A percentile compares a stretch with the other conserved stretches of the same genome.
phyloP scores from a whole-genome alignment of 2,888 invertebrate species.

The Thymelicus acteon region DNA sequence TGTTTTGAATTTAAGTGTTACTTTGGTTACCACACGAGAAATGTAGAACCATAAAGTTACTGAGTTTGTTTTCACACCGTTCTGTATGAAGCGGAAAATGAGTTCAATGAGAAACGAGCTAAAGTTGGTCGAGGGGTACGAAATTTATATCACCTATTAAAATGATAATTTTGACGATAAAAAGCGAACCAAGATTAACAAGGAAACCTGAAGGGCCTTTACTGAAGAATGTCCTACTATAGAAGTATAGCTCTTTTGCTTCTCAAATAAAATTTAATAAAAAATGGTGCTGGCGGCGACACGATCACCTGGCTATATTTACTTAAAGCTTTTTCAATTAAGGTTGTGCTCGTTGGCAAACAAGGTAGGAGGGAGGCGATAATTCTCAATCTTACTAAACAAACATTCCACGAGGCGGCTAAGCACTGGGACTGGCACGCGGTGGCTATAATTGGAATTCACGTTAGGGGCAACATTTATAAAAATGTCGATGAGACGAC shows the following conservation, averaged over 20 bases:
- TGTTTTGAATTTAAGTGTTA: too few species aligned
- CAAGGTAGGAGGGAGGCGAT: constrained; percentile 34
- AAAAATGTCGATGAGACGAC: neutral
- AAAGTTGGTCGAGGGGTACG: too few species aligned
- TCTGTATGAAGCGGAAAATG: too few species aligned
- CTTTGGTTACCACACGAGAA: too few species aligned
- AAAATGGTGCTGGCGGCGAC: neutral
- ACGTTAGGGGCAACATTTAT: neutral
- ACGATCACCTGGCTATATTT: neutral
- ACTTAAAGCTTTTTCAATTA: constrained; percentile 7
- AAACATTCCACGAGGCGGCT: constrained; percentile 12
- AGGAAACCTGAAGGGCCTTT: neutral
- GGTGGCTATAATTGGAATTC: constrained; percentile 5
- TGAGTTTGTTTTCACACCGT: too few species aligned
- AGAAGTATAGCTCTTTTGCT: neutral
- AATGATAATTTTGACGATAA: neutral
- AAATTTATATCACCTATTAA: too few species aligned
- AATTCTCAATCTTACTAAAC: constrained; percentile 42
- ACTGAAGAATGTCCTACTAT: too few species aligned
- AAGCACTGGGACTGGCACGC: neutral
- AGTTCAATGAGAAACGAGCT: too few species aligned
- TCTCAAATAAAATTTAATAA: constrained; percentile 1
- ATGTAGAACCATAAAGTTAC: too few species aligned
- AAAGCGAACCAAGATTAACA: neutral
- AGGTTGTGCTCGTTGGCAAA: neutral